phyloP scores from a whole-genome alignment of 2,888 invertebrate species.

The Cheilosia pagana region DNA sequence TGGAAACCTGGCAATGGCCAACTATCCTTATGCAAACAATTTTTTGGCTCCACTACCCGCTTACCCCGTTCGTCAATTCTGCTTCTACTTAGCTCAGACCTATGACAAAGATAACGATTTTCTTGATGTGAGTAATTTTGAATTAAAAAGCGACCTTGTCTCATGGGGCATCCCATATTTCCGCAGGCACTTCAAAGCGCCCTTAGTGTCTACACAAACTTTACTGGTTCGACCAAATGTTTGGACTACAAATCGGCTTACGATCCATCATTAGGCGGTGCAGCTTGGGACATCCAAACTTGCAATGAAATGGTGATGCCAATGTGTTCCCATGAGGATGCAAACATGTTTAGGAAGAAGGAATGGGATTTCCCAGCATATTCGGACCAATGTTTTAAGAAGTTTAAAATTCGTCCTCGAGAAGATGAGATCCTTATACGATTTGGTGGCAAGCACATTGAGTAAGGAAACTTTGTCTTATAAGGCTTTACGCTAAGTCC shows the following conservation, averaged over 20 bases:
- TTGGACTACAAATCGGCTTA: slow-evolving; percentile 87
- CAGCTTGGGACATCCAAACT: slow-evolving; percentile 93
- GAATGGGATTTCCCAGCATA: slow-evolving; percentile 90
- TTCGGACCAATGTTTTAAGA: slow-evolving; percentile 88
- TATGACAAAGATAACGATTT: slow-evolving; percentile 61
- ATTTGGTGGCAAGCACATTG: slow-evolving; percentile 92
- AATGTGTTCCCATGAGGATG: slow-evolving; percentile 90
- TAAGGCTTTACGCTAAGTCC: background rate
- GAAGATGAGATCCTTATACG: slow-evolving; percentile 87
- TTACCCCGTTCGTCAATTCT: slow-evolving; percentile 90
- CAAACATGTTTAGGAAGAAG: slow-evolving; percentile 92
- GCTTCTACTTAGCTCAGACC: slow-evolving; percentile 84
- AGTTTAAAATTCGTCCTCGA: slow-evolving; percentile 88
- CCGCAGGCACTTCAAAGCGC: slow-evolving; percentile 87
- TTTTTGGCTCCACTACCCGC: slow-evolving; percentile 94
- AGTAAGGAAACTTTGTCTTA: slow-evolving; percentile 81
- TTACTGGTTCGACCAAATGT: slow-evolving; percentile 89
- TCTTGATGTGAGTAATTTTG: slow-evolving; percentile 32
- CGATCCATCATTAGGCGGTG: slow-evolving; percentile 86
- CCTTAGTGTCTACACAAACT: slow-evolving; percentile 91
- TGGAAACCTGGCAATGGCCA: slow-evolving; percentile 94
- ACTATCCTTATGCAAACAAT: slow-evolving; percentile 95
- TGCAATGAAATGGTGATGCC: slow-evolving; percentile 99
- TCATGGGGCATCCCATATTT: background rate
- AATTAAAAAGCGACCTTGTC: too few relatives aligned